phyloP scores from a whole-genome alignment of 1,140 invertebrate species.

The Macrotrachela quadricornifera region DNA sequence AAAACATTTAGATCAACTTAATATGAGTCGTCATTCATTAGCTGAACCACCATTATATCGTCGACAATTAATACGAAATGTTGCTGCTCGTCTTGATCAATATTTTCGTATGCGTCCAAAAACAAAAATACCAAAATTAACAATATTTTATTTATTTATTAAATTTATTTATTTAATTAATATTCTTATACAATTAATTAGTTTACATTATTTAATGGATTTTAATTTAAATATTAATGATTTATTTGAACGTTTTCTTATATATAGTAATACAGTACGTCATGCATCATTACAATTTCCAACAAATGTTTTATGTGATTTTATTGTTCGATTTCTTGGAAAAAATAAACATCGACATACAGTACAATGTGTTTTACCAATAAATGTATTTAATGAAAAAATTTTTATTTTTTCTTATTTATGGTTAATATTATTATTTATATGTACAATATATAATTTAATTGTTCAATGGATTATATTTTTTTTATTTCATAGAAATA shows the following conservation, averaged over 20 bases:
- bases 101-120: too few species aligned
- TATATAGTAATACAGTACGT: conserved; percentile 10
- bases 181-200: conserved; percentile 15
- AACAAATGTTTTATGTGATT: conserved; percentile 12
- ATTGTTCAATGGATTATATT: too few species aligned
- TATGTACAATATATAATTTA: too few species aligned
- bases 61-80: too few species aligned
- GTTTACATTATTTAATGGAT: conserved; percentile 18
- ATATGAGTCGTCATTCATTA: too few species aligned
- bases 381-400: conserved; percentile 16
- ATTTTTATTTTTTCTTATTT: conserved; percentile 8
- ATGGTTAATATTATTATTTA: background rate
- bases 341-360: conserved; percentile 16
- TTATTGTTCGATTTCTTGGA: conserved; percentile 13
- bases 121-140: conserved; percentile 3
- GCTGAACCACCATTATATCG: too few species aligned
- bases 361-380: conserved; percentile 15
- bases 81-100: too few species aligned
- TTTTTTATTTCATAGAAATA: too few species aligned
- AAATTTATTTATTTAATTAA: conserved; percentile 19
- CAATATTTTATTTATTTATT: conserved; percentile 19
- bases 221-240: conserved; percentile 12
- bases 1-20: too few species aligned
- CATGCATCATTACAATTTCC: conserved; percentile 11
- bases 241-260: conserved; percentile 10